A percentile compares a stretch with the other conserved stretches of the same genome.
These are phyloP conservation scores for Drosophila pachea DNA, from an alignment of 1,140 invertebrate genomes.

Conservation along the genomic window DNA sequence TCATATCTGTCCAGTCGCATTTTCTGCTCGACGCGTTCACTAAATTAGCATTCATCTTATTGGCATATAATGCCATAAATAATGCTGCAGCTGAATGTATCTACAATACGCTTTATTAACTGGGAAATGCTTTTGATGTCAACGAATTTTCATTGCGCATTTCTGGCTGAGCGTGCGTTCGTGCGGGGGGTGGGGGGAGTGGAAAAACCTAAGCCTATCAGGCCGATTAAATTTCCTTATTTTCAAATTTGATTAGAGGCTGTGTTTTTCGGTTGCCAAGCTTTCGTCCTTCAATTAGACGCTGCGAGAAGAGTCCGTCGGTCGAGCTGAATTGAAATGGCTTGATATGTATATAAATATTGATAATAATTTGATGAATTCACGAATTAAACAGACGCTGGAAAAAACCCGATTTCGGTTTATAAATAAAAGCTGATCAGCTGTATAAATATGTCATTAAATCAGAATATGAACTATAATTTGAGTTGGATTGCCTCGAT, in stretches of 20 bases:
- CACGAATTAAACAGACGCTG: no score
- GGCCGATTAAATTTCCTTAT: conserved; percentile 58
- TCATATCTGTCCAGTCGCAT: conserved; percentile 27
- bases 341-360: neutral
- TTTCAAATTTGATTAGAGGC: conserved; percentile 54
- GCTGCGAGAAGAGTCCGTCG: no score
- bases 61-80: conserved; percentile 65
- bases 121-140: conserved; percentile 74
- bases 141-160: conserved; percentile 59
- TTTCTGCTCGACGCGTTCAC: conserved; percentile 53
- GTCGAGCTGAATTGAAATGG: neutral
- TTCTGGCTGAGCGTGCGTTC: conserved; percentile 46
- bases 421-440: conserved; percentile 9
- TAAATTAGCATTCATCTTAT: conserved; percentile 69
- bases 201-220: conserved; percentile 62
- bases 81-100: conserved; percentile 21
- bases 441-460: conserved; percentile 29
- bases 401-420: neutral
- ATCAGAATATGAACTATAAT: conserved; percentile 1
- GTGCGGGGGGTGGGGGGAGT: neutral
- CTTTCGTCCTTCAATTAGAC: conserved; percentile 55
- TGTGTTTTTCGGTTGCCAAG: conserved; percentile 61
- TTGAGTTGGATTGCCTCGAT: conserved; percentile 10
- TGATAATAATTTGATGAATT: neutral
- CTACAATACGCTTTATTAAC: conserved; percentile 63